Percentiles rank a stretch among this genome's conserved stretches.
phyloP scores from a whole-genome alignment of 53 echinoderm and acorn worm species.

The Hippasteria phrygiana region DNA sequence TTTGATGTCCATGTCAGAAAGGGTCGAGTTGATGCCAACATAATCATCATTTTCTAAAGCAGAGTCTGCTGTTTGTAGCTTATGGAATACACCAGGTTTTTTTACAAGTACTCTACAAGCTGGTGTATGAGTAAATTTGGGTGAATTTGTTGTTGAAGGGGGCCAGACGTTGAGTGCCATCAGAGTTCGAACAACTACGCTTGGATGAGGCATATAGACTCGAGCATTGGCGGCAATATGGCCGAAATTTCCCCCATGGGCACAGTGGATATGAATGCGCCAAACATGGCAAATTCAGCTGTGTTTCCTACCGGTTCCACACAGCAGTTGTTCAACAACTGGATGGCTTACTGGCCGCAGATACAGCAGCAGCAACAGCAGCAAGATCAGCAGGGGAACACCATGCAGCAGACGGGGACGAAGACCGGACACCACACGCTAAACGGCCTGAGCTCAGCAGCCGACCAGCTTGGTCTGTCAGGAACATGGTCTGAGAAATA shows the following conservation, averaged over 20 bases:
- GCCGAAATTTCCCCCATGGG: conserved; percentile 69
- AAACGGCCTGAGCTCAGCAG: conserved; percentile 42
- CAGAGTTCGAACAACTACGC: background rate
- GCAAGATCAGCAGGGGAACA: conserved; percentile 68
- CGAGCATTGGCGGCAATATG: conserved; percentile 64
- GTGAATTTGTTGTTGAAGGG: background rate
- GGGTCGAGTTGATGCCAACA: conserved; percentile 56
- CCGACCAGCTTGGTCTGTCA: conserved; percentile 70
- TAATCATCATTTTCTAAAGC: conserved; percentile 9
- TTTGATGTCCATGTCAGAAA: conserved; percentile 55
- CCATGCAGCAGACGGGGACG: conserved; percentile 21
- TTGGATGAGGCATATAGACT: conserved; percentile 56
- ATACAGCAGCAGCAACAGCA: conserved; percentile 66
- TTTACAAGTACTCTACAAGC: background rate
- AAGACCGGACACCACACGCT: conserved; percentile 39
- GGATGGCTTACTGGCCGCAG: conserved; percentile 72
- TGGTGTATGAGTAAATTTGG: background rate
- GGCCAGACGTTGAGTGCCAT: background rate
- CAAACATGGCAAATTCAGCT: conserved; percentile 62
- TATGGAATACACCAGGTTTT: conserved; percentile 43
- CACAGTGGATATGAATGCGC: conserved; percentile 65
- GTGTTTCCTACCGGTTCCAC: conserved; percentile 64
- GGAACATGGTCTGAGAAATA: conserved; percentile 90
- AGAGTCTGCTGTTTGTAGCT: background rate
- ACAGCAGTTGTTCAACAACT: conserved; percentile 69